Percentiles rank a stretch among this genome's conserved stretches.
phyloP scores from a whole-genome alignment of 2,888 invertebrate genomes.

The Zaprionus obscuricornis region DNA sequence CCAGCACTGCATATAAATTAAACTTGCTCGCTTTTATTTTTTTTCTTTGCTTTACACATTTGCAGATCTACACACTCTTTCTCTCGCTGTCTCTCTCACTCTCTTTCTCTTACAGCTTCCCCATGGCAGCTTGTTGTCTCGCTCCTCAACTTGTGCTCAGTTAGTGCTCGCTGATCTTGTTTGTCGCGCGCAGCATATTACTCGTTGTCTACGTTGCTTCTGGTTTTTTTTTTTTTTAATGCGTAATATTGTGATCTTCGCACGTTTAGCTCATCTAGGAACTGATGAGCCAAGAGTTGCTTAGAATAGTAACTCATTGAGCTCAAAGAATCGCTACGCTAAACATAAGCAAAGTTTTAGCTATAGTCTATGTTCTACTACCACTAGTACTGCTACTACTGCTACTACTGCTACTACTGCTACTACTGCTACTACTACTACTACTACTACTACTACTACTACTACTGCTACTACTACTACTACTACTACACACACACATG shows the following conservation, averaged over 20 bases:
- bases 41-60: too few relatives aligned
- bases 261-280: slow-evolving; percentile 27
- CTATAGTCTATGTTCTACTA: too few relatives aligned
- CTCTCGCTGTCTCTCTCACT: slow-evolving; percentile 1
- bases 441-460: too few relatives aligned
- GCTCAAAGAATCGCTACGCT: too few relatives aligned
- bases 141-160: slow-evolving; percentile 17
- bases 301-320: too few relatives aligned
- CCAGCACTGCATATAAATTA: slow-evolving; percentile 74
- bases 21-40: slow-evolving; percentile 61
- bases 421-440: too few relatives aligned
- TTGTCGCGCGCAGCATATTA: slow-evolving; percentile 73
- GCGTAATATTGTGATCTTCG: slow-evolving; percentile 56
- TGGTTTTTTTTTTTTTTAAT: slow-evolving; percentile 80
- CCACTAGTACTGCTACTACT: too few relatives aligned
- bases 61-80: slow-evolving; percentile 7
- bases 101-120: background rate
- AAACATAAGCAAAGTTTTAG: too few relatives aligned
- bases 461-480: too few relatives aligned
- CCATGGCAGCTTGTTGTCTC: slow-evolving; percentile 2
- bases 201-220: slow-evolving; percentile 69
- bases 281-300: too few relatives aligned
- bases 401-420: too few relatives aligned
- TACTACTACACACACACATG: too few relatives aligned
- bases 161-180: slow-evolving; percentile 76